Base-by-base conservation (phyloP, 92 coral and sea anemone genomes). In the Bergia sp. region DNA sequence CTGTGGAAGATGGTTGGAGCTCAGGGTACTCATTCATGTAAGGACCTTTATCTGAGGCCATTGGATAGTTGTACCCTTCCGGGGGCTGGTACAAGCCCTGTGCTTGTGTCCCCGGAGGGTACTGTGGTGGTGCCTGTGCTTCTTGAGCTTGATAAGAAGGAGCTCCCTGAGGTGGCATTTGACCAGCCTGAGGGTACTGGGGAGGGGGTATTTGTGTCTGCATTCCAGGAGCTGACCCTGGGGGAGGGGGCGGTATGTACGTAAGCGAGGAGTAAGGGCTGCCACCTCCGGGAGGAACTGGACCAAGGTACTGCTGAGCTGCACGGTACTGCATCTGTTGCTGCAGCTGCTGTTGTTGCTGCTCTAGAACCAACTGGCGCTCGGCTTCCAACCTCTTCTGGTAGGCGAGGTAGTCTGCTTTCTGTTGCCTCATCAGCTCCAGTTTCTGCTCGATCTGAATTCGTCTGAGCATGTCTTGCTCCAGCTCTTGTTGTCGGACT, bases 391-490 rank as follows among this genome's bases (percentile, higher is more conserved):
- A 80, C 43, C 93, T 95, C 84, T 97, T 98, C 86, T 97, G 99
- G 82, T 95, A 97, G 11, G 96, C 94, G 82, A 97, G 78, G 85
- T 97, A 97, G 73, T 97, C 99, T 3, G 98, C 98, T 69, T 95
- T 97, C 90, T 97, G 99, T 81, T 97, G 99, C 49, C 99, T 91
- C 96, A 97, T 92, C 67, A 97, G 91, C 77, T 97, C 99, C 45
- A 97, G 92, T 76, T 97, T 97, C 89, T 97, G 97, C 86, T 95
- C 99, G 53, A 97, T 97, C 89, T 97, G 99, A 95, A 97, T 95
- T 43, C 99, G 98, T 49, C 99, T 73, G 44, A 97, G 88, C 98
- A 95, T 97, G 89, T 97, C 98, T 85, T 97, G 99, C 80, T 97
- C 99, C 84, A 97, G 97, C 81, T 97, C 99, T 55, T 97, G 99